A percentile compares a stretch with the other conserved stretches of the same genome.
Evolutionary conservation across 2,113 vertebrate species (phyloP).

Genomic region (Taurulus bubalis): DNA sequence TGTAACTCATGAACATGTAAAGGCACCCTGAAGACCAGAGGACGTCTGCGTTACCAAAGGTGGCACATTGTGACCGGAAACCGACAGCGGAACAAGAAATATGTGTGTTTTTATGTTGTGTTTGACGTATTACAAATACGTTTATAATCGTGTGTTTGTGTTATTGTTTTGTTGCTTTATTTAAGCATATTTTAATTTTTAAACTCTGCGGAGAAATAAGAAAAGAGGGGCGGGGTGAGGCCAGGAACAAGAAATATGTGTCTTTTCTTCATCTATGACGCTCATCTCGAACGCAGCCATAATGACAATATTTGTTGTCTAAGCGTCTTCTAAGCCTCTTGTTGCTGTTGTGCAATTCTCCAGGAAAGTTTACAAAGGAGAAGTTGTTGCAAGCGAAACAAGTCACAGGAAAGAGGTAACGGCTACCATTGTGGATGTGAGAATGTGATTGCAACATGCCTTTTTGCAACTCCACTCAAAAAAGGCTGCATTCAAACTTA

Average conservation of each 20-base stretch:
- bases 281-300: not conserved
- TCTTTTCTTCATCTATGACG: not conserved
- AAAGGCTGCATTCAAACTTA: not conserved
- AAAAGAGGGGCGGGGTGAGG: too few species aligned
- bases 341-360: slow-evolving; percentile 1
- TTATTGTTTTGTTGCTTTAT: too few species aligned
- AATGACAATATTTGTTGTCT: not conserved
- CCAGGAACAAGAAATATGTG: not conserved
- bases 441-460: not conserved
- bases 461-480: not conserved
- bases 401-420: not conserved
- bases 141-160: too few species aligned
- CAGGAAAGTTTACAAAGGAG: not conserved
- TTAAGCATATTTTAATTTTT: too few species aligned
- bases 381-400: slow-evolving; percentile 6
- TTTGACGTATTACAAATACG: too few species aligned
- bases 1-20: not conserved
- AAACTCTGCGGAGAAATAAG: too few species aligned
- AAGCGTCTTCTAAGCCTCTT: not conserved
- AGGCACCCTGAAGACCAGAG: not conserved
- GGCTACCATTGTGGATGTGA: accelerated
- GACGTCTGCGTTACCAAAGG: not conserved
- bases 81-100: not conserved
- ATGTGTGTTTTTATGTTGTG: too few species aligned
- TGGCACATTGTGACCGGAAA: not conserved